Conservation (phyloP, 2,113 vertebrate genomes). For the Ammodytes marinus region DNA sequence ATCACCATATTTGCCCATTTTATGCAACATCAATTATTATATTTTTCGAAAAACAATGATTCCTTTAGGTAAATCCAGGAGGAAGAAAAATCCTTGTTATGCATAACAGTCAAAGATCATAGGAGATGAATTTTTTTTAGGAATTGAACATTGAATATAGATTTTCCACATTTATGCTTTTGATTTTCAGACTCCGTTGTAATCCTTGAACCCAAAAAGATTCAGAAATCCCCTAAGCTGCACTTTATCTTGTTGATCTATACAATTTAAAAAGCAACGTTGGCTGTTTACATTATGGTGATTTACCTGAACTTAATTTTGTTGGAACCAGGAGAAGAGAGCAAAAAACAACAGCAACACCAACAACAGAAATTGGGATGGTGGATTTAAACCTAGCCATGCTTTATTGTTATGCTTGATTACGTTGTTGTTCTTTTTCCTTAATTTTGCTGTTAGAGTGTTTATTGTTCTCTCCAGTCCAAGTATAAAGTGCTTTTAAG, state of each 20-base stretch:
- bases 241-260: neutral
- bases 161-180: slow-evolving; percentile 16
- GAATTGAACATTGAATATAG: neutral
- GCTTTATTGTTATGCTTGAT: neutral
- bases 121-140: neutral
- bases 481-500: slow-evolving; percentile 15
- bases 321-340: neutral
- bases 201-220: neutral
- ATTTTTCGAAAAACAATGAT: neutral
- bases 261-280: neutral
- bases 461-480: neutral
- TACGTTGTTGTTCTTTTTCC: neutral
- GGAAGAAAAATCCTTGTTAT: neutral
- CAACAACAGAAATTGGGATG: no score
- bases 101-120: neutral
- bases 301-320: neutral
- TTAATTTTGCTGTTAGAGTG: neutral
- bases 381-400: neutral
- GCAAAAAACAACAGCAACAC: neutral
- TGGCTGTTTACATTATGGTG: neutral
- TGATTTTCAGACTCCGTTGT: neutral
- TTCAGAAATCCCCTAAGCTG: neutral
- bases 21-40: neutral
- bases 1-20: neutral
- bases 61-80: neutral